Percentiles rank a stretch among this genome's conserved stretches.
phyloP scores from a whole-genome alignment of 2,888 invertebrate genomes.

The Physocephala rufipes region DNA sequence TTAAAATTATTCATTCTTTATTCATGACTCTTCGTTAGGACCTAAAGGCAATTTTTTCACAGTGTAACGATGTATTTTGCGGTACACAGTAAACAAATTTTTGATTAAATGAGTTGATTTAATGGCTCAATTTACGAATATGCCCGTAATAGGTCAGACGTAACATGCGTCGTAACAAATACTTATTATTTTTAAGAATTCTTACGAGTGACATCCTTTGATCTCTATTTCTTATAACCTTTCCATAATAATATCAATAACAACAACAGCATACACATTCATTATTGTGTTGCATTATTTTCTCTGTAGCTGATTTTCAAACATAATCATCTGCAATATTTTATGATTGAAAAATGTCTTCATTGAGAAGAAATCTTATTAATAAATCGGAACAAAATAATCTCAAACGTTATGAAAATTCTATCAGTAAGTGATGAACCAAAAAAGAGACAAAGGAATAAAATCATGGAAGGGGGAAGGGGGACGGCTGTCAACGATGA shows the following conservation, averaged over 20 bases:
- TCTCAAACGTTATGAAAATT: background rate
- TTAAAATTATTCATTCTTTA: no score
- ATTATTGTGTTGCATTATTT: constrained; percentile 22
- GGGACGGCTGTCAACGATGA: no score
- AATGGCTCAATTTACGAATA: no score
- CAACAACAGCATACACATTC: constrained; percentile 6
- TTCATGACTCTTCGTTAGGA: no score
- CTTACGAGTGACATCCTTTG: constrained; percentile 23
- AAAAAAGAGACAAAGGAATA: no score
- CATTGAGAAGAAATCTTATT: constrained; percentile 20
- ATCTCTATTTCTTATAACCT: background rate
- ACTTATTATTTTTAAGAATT: background rate
- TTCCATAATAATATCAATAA: background rate
- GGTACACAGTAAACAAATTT: no score
- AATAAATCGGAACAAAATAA: constrained; percentile 11
- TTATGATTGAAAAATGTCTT: no score
- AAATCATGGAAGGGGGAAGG: no score
- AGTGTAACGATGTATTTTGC: no score
- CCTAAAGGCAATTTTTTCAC: no score
- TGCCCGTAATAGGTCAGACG: no score
- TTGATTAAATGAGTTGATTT: no score
- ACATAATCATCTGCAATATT: background rate
- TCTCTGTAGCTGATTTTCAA: constrained; percentile 21
- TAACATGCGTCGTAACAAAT: background rate
- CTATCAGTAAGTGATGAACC: background rate